These are phyloP conservation scores for Vimba vimba DNA, from an alignment of 2,113 vertebrate genomes.

Conservation along the genomic window DNA sequence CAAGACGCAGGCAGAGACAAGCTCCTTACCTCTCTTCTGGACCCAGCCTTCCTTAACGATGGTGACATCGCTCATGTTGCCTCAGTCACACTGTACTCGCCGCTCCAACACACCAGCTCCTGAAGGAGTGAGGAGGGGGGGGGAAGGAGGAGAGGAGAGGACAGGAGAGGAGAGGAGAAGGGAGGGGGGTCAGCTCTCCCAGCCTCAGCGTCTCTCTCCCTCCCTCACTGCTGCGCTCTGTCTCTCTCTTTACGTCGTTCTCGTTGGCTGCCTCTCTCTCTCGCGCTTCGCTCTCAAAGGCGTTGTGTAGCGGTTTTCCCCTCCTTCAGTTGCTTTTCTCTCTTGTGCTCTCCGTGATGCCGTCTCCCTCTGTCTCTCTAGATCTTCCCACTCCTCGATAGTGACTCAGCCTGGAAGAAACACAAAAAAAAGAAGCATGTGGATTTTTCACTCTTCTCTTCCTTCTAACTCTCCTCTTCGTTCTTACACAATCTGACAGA, in stretches of 20 bases:
- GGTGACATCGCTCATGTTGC: constrained; percentile 99
- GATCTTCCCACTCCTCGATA: constrained; percentile 87
- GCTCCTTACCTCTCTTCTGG: constrained; percentile 96
- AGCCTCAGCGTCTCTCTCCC: constrained; percentile 74
- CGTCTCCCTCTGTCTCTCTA: constrained; percentile 63
- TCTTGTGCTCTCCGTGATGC: constrained; percentile 61
- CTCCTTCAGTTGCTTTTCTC: constrained; percentile 58
- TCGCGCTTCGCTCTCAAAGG: constrained; percentile 57
- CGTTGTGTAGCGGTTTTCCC: constrained; percentile 63
- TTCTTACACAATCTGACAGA: constrained; percentile 81
- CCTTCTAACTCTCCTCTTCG: constrained; percentile 57
- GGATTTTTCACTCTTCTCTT: constrained; percentile 65
- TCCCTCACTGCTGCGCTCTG: constrained; percentile 67
- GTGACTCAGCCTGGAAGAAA: constrained; percentile 92
- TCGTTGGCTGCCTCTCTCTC: constrained; percentile 26
- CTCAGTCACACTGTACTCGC: constrained; percentile 85
- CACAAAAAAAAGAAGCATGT: constrained; percentile 78
- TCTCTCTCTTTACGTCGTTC: constrained; percentile 50
- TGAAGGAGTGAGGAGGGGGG: constrained; percentile 72
- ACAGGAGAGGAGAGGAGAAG: constrained; percentile 58
- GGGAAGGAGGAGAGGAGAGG: constrained; percentile 54
- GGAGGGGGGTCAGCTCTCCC: constrained; percentile 74
- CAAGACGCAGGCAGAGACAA: constrained; percentile 44
- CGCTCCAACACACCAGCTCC: constrained; percentile 83
- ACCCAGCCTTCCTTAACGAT: constrained; percentile 99